Base-by-base conservation (phyloP, 2,797 vertebrate genomes). In the Acanthopagrus latus region DNA sequence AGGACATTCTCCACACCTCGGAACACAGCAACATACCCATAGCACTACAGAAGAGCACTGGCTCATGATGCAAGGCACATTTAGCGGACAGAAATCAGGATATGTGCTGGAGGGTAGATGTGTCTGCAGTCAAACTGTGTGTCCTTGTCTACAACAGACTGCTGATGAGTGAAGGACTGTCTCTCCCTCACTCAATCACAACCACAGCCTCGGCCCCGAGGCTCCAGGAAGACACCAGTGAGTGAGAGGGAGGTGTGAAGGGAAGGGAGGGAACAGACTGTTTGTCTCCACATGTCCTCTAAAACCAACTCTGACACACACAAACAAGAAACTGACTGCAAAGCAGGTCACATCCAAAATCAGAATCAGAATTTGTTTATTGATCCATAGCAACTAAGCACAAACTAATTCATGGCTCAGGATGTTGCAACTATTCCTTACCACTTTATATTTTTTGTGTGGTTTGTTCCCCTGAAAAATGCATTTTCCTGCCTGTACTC, bases 141-240 rank as follows among this genome's bases (percentile, higher is more conserved):
- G 88, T 92, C 91, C 90, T 93, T 91, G 88, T 91, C 85, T 81
- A 79, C 88, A 89, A 89, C 80, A 82, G 90, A 92, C 93, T 92
- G 88, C 91, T 93, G 91, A 94, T 93, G 88, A 91, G 87, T 77
- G 74, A 84, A 82, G 81, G 85, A 81, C 85, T 66, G 77, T 83
- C 88, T 90, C 84, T 90, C 72, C 79, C 78, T 88, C 89, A 89
- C 80, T 93, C 90, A 79, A 92, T 93, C 90, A 92, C 82, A 69
- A 73, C 65, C 74, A 47, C 79, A 64, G 78, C 87, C 64, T 57
- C 13, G 51, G 80, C 81, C 91, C 79, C 4, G 55, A 75, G 89
- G 88, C 91, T 72, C 58, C 63, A 47, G 70, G 67, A 85, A 78
- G 83, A 87, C 85, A 88, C 76, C 71, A 76, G 74, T 68, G 87